A percentile compares a stretch with the other conserved stretches of the same genome.
Evolutionary conservation across 1,140 invertebrate species (phyloP).

Genomic region (Akabosia matsudoensis): DNA sequence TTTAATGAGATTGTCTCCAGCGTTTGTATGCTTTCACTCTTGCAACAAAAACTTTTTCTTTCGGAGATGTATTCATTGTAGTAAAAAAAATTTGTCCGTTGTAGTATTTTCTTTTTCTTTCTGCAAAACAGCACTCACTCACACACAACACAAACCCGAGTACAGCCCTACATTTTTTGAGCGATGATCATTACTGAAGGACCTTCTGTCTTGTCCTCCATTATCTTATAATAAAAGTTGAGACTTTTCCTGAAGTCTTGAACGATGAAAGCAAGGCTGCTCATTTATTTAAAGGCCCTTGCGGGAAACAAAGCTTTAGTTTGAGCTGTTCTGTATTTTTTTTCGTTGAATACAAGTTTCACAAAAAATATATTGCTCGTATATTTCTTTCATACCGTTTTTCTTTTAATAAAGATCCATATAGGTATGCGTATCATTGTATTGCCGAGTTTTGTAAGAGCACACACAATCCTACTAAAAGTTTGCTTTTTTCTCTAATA

Average conservation of each 20-base stretch:
- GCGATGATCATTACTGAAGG: background rate
- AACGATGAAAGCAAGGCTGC: background rate
- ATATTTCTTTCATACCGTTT: no score
- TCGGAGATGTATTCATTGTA: background rate
- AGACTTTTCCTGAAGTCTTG: background rate
- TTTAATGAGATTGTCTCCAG: background rate
- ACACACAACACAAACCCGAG: background rate
- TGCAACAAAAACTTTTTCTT: no score
- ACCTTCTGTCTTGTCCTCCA: constrained; percentile 1
- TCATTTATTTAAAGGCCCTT: no score
- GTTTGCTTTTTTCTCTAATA: background rate
- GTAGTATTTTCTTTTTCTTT: background rate
- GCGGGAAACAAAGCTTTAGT: no score
- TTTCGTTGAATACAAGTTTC: no score
- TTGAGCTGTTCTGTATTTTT: no score
- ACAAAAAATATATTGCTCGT: no score
- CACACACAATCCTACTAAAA: background rate
- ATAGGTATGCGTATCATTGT: no score
- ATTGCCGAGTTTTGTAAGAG: background rate
- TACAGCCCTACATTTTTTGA: background rate
- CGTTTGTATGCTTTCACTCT: background rate
- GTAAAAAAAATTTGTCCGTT: background rate
- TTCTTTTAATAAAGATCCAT: no score
- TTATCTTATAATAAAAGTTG: background rate
- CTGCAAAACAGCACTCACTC: background rate